phyloP scores from a whole-genome alignment of 2,113 vertebrate genomes.

The Brienomyrus brachyistius region DNA sequence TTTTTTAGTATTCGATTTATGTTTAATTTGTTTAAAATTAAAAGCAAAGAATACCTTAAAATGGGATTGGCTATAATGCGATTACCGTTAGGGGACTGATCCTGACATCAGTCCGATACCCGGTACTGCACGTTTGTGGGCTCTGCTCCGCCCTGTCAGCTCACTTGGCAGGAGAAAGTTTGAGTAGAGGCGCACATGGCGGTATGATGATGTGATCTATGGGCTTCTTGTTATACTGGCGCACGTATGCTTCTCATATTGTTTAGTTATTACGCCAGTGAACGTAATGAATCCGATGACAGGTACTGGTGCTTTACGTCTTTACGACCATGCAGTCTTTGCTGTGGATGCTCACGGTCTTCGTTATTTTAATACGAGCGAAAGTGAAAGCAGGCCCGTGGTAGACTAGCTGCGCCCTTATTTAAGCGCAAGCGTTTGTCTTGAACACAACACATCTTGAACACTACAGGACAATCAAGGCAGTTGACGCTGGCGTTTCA shows the following conservation, averaged over 20 bases:
- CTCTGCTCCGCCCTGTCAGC: background rate
- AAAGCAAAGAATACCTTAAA: background rate
- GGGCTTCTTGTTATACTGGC: background rate
- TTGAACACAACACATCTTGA: background rate
- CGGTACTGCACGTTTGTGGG: constrained; percentile 27
- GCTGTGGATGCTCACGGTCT: background rate
- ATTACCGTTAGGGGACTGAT: constrained; percentile 18
- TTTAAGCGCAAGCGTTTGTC: background rate
- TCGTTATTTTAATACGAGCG: background rate
- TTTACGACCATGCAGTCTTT: background rate
- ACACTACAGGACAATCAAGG: background rate
- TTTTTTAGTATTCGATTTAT: background rate
- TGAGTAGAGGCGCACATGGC: background rate
- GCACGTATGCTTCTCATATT: background rate
- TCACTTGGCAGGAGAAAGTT: constrained; percentile 30
- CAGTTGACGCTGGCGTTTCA: background rate
- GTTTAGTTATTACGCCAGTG: background rate
- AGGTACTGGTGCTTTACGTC: background rate
- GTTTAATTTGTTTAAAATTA: background rate
- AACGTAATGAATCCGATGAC: background rate
- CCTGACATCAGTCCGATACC: constrained; percentile 20
- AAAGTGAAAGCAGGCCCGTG: constrained; percentile 3
- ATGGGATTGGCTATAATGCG: background rate
- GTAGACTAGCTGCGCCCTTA: background rate
- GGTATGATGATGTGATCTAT: background rate